Evolutionary conservation across 2,797 vertebrate species (phyloP).

Genomic region (Melanotaenia parkinsoni): DNA sequence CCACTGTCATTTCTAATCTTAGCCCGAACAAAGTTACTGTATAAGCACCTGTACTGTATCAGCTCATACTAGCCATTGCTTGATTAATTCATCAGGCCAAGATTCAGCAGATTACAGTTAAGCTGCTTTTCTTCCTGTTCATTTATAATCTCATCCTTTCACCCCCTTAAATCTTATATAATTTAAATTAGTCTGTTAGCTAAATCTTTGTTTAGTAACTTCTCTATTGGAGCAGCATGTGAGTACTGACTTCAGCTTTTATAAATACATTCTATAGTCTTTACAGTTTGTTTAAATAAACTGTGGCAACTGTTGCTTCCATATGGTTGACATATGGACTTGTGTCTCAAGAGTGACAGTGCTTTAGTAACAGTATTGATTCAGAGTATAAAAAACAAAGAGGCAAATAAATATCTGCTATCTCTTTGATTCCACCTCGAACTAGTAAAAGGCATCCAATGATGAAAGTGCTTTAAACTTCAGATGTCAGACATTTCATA

Average conservation of each 20-base stretch:
- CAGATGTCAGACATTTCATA: not conserved
- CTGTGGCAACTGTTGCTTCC: not conserved
- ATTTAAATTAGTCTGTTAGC: not conserved
- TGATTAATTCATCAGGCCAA: not conserved
- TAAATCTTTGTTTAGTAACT: not conserved
- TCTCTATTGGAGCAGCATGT: not conserved
- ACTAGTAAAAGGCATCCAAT: not conserved
- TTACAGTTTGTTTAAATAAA: not conserved
- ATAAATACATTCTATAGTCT: not conserved
- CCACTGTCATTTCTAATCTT: not conserved
- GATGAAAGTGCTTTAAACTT: not conserved
- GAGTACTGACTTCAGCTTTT: not conserved
- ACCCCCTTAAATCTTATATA: not conserved
- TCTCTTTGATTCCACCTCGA: not conserved
- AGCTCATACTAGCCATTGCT: not conserved
- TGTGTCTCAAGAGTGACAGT: not conserved
- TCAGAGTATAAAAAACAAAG: not conserved
- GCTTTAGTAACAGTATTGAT: not conserved
- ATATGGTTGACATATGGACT: not conserved
- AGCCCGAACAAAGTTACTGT: not conserved
- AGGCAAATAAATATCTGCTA: not conserved
- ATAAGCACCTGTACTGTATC: not conserved
- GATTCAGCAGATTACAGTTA: slow-evolving; percentile 14
- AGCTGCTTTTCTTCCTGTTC: slow-evolving; percentile 10
- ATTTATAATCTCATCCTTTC: not conserved